phyloP scores from a whole-genome alignment of 2,113 vertebrate genomes.

The Hemiprocne comata region DNA sequence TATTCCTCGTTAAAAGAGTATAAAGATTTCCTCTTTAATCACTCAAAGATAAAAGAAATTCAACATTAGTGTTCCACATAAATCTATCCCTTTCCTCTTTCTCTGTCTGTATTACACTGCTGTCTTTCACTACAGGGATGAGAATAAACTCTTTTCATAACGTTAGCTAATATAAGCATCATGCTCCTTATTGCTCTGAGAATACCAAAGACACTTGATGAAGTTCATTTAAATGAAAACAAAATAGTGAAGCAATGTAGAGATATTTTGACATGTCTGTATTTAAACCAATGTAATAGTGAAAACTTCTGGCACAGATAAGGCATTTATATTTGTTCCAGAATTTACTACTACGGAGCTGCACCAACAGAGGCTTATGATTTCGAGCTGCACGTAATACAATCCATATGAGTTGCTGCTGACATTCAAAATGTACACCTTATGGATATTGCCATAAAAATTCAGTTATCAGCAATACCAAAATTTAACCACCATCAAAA shows the following conservation, averaged over 20 bases:
- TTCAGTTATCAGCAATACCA: background rate
- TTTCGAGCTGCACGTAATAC: background rate
- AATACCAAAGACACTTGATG: conserved; percentile 3
- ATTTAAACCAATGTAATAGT: conserved; percentile 14
- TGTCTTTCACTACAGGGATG: conserved; percentile 37
- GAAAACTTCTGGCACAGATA: background rate
- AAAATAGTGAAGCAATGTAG: conserved; percentile 26
- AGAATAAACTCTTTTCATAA: conserved; percentile 29
- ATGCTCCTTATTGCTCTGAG: conserved; percentile 16
- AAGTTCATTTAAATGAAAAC: conserved; percentile 55
- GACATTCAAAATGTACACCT: background rate
- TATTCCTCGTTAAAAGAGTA: background rate
- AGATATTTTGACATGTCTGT: conserved; percentile 29
- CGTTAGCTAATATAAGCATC: background rate
- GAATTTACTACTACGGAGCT: background rate
- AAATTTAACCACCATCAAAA: background rate
- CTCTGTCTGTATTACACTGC: background rate
- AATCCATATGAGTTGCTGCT: background rate
- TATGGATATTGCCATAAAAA: background rate
- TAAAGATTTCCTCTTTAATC: conserved; percentile 35
- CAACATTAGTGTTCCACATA: conserved; percentile 31
- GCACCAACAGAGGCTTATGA: background rate
- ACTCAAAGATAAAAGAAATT: conserved; percentile 51
- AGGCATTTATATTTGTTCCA: background rate
- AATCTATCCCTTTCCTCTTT: conserved; percentile 26